These are phyloP conservation scores for Beaufortia kweichowensis DNA, from an alignment of 2,113 vertebrate genomes.

Conservation along the genomic window DNA sequence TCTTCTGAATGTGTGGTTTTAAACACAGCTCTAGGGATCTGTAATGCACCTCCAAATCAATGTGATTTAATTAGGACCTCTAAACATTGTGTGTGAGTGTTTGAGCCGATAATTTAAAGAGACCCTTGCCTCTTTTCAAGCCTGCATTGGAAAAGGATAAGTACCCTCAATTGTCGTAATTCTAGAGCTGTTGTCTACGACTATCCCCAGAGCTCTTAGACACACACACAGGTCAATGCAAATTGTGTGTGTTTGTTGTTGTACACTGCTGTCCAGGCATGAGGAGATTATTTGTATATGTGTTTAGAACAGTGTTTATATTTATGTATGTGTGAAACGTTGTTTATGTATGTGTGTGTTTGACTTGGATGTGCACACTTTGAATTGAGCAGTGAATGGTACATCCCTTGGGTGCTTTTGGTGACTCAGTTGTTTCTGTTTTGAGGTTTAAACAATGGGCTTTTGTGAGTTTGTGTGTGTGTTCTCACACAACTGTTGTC, in stretches of 20 bases:
- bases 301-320: slow-evolving; percentile 37
- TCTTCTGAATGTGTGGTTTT: slow-evolving; percentile 30
- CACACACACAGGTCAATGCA: slow-evolving; percentile 48
- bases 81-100: slow-evolving; percentile 60
- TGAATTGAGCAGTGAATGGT: slow-evolving; percentile 69
- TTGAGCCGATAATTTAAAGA: slow-evolving; percentile 67
- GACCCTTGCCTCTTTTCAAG: slow-evolving; percentile 70
- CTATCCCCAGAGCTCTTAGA: slow-evolving; percentile 67
- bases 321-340: too few species aligned
- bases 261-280: not conserved
- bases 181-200: slow-evolving; percentile 68
- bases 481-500: slow-evolving; percentile 12
- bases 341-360: slow-evolving; percentile 27
- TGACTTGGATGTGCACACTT: slow-evolving; percentile 31
- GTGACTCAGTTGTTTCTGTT: slow-evolving; percentile 67
- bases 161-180: slow-evolving; percentile 72
- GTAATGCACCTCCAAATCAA: slow-evolving; percentile 70
- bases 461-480: slow-evolving; percentile 54
- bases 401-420: slow-evolving; percentile 70
- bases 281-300: not conserved
- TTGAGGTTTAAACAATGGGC: slow-evolving; percentile 62
- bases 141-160: slow-evolving; percentile 71
- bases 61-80: slow-evolving; percentile 74
- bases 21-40: slow-evolving; percentile 48
- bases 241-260: slow-evolving; percentile 50